Conservation (phyloP, 2,888 invertebrate species). For the Furcula furcula region DNA sequence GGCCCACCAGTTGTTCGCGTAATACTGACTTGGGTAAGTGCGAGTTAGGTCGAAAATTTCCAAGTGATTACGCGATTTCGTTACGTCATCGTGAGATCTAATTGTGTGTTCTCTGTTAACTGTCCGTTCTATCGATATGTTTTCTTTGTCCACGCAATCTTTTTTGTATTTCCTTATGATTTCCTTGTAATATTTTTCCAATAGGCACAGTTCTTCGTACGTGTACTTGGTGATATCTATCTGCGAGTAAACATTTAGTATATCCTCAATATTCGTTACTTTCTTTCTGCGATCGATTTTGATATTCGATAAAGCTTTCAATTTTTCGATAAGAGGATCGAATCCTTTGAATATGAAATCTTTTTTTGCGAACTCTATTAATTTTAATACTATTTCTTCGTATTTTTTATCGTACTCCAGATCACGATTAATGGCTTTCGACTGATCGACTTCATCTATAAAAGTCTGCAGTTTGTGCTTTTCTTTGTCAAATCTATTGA, state of each 20-base stretch:
- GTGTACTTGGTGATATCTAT: constrained; percentile 68
- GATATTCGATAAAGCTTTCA: constrained; percentile 63
- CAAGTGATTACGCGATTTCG: constrained; percentile 22
- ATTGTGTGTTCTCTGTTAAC: no score
- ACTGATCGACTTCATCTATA: constrained; percentile 69
- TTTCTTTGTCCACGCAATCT: constrained; percentile 52
- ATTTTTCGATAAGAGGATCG: constrained; percentile 69
- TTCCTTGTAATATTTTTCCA: constrained; percentile 74
- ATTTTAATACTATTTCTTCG: constrained; percentile 69
- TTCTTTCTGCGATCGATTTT: constrained; percentile 62
- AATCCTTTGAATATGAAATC: constrained; percentile 75
- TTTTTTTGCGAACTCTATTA: constrained; percentile 73
- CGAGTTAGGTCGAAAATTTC: constrained; percentile 68
- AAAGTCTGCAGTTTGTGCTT: constrained; percentile 63
- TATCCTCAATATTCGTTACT: constrained; percentile 58
- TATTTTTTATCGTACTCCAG: constrained; percentile 71
- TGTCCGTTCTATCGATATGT: no score
- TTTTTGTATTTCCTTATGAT: constrained; percentile 64
- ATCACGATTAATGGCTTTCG: constrained; percentile 61
- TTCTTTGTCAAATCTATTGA: constrained; percentile 59
- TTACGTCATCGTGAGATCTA: constrained; percentile 13
- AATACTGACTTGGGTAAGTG: constrained; percentile 69
- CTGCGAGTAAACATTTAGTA: constrained; percentile 65
- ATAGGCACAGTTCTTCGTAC: constrained; percentile 69
- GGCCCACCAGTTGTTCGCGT: constrained; percentile 78